phyloP scores from a whole-genome alignment of 2,113 vertebrate species.

The Oreochromis tanganicae region DNA sequence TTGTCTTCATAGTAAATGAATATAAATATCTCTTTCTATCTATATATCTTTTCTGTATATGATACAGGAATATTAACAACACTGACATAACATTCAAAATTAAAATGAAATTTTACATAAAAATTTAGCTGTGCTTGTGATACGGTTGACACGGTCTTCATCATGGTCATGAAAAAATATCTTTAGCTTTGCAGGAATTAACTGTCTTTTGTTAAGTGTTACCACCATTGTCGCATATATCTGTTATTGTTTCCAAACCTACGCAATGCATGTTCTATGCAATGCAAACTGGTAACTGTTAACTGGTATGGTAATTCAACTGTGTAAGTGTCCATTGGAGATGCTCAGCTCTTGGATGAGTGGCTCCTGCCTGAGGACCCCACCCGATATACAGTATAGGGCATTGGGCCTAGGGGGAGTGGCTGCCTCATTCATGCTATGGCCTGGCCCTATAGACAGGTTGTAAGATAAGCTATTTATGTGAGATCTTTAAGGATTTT shows the following conservation, averaged over 20 bases:
- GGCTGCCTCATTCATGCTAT: neutral
- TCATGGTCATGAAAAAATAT: neutral
- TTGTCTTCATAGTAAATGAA: accelerated
- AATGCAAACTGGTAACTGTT: neutral
- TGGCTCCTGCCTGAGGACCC: neutral
- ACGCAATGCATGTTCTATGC: neutral
- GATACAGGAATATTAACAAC: neutral
- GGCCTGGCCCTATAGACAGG: neutral
- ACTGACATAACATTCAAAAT: neutral
- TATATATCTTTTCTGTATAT: accelerated
- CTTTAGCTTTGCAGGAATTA: neutral
- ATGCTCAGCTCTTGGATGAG: neutral
- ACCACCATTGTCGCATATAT: neutral
- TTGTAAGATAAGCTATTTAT: neutral
- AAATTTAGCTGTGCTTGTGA: neutral
- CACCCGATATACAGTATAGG: neutral
- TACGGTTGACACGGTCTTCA: accelerated
- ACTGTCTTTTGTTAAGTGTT: neutral
- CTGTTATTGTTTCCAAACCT: too few relatives aligned
- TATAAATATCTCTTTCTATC: neutral
- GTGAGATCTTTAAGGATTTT: neutral
- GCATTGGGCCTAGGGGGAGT: neutral
- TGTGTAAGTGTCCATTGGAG: neutral
- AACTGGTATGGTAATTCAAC: neutral
- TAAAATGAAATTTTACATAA: neutral